Evolutionary conservation across 2,888 invertebrate species (phyloP).

Genomic region (Antheraea yamamai): DNA sequence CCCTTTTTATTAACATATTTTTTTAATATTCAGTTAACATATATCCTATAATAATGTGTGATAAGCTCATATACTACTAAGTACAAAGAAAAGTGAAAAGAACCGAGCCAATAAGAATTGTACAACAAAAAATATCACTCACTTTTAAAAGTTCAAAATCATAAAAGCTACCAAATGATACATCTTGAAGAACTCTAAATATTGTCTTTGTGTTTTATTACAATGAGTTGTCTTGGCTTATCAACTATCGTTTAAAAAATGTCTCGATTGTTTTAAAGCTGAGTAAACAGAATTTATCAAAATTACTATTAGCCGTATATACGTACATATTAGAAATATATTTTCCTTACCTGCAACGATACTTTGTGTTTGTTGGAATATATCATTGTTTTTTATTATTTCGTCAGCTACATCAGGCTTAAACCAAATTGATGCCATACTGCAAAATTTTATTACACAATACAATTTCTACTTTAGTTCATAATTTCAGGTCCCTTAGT

Average conservation of each 20-base stretch:
- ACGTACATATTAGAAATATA: conserved; percentile 9
- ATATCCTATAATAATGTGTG: too few species aligned
- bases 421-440: conserved; percentile 69
- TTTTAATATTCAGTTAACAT: too few species aligned
- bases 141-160: too few species aligned
- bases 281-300: conserved; percentile 14
- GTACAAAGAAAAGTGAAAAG: too few species aligned
- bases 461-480: neutral
- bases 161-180: neutral
- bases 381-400: conserved; percentile 66
- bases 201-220: neutral
- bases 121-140: too few species aligned
- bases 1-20: too few species aligned
- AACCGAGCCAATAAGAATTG: too few species aligned
- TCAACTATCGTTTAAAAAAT: neutral
- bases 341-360: conserved; percentile 70
- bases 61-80: too few species aligned
- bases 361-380: conserved; percentile 65
- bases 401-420: conserved; percentile 60
- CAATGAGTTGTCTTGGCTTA: neutral
- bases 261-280: conserved; percentile 6
- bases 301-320: too few species aligned
- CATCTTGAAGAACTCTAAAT: neutral
- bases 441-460: neutral
- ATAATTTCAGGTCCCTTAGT: conserved; percentile 12